These are phyloP conservation scores for Acheta domesticus DNA, from an alignment of 2,888 invertebrate genomes.

Conservation along the genomic window DNA sequence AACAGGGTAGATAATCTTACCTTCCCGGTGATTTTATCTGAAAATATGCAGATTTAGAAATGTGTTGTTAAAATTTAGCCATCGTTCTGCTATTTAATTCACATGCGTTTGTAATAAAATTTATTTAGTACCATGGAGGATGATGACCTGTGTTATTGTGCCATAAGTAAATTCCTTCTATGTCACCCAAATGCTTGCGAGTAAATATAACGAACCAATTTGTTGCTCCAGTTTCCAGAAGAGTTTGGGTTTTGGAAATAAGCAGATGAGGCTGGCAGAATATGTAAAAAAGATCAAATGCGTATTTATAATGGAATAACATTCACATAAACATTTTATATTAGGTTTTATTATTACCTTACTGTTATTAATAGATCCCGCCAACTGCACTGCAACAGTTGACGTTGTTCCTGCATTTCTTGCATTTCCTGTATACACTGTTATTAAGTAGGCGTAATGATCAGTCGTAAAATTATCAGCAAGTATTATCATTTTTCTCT, in stretches of 20 bases:
- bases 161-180: constrained; percentile 27
- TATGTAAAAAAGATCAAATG: background rate
- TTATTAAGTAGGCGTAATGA: constrained; percentile 37
- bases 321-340: no score
- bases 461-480: constrained; percentile 39
- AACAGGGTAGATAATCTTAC: no score
- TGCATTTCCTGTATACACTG: constrained; percentile 38
- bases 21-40: no score
- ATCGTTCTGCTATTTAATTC: no score
- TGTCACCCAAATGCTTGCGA: constrained; percentile 21
- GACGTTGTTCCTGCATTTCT: constrained; percentile 39
- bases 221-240: background rate
- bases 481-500: constrained; percentile 35
- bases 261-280: background rate
- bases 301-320: no score
- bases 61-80: no score
- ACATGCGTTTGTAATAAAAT: no score
- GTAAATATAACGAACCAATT: constrained; percentile 29
- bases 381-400: constrained; percentile 38
- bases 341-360: background rate
- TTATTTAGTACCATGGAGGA: constrained; percentile 27
- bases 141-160: constrained; percentile 26
- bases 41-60: no score
- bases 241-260: background rate
- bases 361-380: constrained; percentile 33